These are phyloP conservation scores for Dicyrtomina minuta DNA, from an alignment of 2,888 invertebrate genomes.

Conservation along the genomic window DNA sequence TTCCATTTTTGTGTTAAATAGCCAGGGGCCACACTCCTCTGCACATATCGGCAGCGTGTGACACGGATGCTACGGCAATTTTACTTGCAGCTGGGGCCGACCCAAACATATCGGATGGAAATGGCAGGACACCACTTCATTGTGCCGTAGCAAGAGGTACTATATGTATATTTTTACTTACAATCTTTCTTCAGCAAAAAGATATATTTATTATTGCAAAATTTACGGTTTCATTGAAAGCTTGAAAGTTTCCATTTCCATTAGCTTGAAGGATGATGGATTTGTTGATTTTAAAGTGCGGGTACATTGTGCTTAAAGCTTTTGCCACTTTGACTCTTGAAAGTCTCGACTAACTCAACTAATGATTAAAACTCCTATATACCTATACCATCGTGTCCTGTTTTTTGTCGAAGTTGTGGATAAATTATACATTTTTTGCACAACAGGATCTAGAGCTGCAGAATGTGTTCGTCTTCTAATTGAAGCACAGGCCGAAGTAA, in stretches of 20 bases:
- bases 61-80: slow-evolving; percentile 72
- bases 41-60: slow-evolving; percentile 63
- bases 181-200: too few relatives aligned
- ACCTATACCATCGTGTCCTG: too few relatives aligned
- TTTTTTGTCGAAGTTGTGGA: not conserved
- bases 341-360: not conserved
- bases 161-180: too few relatives aligned
- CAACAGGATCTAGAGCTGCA: slow-evolving; percentile 66
- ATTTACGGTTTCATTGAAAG: not conserved
- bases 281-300: slow-evolving; percentile 3
- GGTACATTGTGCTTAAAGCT: not conserved
- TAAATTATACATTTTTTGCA: too few relatives aligned
- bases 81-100: slow-evolving; percentile 68
- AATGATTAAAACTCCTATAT: too few relatives aligned
- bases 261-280: not conserved
- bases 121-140: slow-evolving; percentile 78
- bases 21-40: slow-evolving; percentile 50
- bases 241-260: too few relatives aligned
- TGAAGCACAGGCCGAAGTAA: slow-evolving; percentile 59
- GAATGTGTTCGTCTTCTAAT: slow-evolving; percentile 68
- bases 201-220: slow-evolving; percentile 1
- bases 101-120: slow-evolving; percentile 68
- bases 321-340: not conserved
- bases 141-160: slow-evolving; percentile 81
- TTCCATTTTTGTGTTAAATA: not conserved